Conservation (phyloP, 1,140 invertebrate genomes). For the Bombus huntii region DNA sequence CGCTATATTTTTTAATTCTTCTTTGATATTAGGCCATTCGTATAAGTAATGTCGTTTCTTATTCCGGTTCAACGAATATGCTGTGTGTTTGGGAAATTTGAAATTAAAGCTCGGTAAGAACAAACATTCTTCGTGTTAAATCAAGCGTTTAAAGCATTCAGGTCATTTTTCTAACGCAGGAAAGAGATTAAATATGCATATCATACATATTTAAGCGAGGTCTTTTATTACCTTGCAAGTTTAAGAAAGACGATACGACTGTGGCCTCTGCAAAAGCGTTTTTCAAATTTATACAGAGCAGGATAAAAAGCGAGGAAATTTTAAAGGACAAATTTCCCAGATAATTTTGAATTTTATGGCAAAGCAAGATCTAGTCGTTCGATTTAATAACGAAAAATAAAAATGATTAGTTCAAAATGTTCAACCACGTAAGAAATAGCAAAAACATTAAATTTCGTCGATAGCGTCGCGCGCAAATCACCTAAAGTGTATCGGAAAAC, state of each 20-base stretch:
- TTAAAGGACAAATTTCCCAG: background rate
- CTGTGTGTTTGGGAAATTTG: background rate
- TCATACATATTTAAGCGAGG: background rate
- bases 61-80: fast-evolving
- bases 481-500: background rate
- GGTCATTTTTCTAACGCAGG: background rate
- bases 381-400: background rate
- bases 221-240: background rate
- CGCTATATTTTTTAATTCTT: background rate
- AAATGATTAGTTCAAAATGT: background rate
- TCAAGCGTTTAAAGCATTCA: background rate
- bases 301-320: background rate
- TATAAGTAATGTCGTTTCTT: background rate
- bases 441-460: background rate
- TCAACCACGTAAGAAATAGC: background rate
- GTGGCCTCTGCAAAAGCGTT: background rate
- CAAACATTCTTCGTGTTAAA: too few species aligned
- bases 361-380: background rate
- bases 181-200: background rate
- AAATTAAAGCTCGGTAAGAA: background rate
- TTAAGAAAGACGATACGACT: background rate
- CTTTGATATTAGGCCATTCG: background rate
- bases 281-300: background rate
- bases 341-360: background rate
- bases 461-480: background rate